Evolutionary conservation across 1,140 invertebrate genomes (phyloP).

Genomic region (Campodea augens): DNA sequence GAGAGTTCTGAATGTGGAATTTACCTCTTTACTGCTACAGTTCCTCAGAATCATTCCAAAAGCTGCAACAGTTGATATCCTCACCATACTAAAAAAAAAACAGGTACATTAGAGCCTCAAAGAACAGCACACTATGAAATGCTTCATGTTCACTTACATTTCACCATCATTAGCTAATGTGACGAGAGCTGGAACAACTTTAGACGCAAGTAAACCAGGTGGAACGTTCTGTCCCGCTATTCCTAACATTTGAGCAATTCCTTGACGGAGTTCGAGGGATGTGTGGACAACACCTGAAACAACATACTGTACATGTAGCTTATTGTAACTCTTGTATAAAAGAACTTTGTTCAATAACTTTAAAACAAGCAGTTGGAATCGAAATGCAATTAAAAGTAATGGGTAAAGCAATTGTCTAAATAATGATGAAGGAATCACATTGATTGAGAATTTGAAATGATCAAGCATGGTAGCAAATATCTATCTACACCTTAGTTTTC

Average conservation of each 20-base stretch:
- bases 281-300: slow-evolving; percentile 39
- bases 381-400: neutral
- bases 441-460: neutral
- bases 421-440: neutral
- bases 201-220: slow-evolving; percentile 33
- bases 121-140: too few relatives aligned
- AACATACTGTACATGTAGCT: neutral
- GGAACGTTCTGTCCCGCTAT: slow-evolving; percentile 32
- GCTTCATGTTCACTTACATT: slow-evolving; percentile 40
- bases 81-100: slow-evolving; percentile 32
- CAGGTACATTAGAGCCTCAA: too few relatives aligned
- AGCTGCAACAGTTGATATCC: slow-evolving; percentile 39
- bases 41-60: slow-evolving; percentile 42
- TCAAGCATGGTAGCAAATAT: neutral
- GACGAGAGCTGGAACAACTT: slow-evolving; percentile 45
- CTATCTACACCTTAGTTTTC: too few relatives aligned
- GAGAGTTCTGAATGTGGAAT: slow-evolving; percentile 9
- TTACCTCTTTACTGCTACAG: slow-evolving; percentile 29
- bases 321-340: neutral
- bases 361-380: neutral
- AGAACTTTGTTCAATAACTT: slow-evolving; percentile 8
- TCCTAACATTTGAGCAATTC: slow-evolving; percentile 38
- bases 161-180: slow-evolving; percentile 49
- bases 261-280: slow-evolving; percentile 33
- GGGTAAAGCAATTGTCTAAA: neutral